Evolutionary conservation across 1,140 invertebrate species (phyloP).

Genomic region (Rhyzopertha dominica): DNA sequence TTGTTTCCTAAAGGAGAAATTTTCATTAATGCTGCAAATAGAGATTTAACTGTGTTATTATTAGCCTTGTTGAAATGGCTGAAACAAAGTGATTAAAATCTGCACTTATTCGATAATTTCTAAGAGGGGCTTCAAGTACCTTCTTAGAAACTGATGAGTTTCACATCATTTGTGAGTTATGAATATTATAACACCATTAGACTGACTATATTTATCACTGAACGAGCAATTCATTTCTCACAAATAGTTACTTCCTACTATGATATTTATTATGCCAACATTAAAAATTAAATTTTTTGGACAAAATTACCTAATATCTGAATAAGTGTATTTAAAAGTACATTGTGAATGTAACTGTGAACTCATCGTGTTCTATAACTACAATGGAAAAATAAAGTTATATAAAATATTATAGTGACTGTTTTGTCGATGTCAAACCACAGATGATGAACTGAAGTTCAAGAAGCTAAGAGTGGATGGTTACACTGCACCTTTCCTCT

Average conservation of each 20-base stretch:
- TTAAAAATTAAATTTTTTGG: no score
- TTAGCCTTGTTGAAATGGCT: conserved; percentile 26
- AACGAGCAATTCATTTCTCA: no score
- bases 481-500: conserved; percentile 83
- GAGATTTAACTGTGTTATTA: conserved; percentile 24
- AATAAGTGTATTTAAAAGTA: no score
- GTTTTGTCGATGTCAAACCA: conserved; percentile 39
- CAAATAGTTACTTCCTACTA: no score
- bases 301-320: no score
- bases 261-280: no score
- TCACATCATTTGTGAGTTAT: no score
- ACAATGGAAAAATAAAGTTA: conserved; percentile 16
- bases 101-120: no score
- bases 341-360: neutral
- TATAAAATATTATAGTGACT: conserved; percentile 24
- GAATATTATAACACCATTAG: no score
- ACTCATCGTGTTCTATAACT: conserved; percentile 9
- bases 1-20: conserved; percentile 29
- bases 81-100: conserved; percentile 34
- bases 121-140: no score
- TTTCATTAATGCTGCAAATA: conserved; percentile 30
- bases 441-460: conserved; percentile 12
- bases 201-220: no score
- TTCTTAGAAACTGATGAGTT: no score
- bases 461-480: conserved; percentile 14